Percentiles rank a stretch among this genome's conserved stretches.
Conservation (phyloP, 2,113 vertebrate genomes). For the Chrysemys picta region DNA sequence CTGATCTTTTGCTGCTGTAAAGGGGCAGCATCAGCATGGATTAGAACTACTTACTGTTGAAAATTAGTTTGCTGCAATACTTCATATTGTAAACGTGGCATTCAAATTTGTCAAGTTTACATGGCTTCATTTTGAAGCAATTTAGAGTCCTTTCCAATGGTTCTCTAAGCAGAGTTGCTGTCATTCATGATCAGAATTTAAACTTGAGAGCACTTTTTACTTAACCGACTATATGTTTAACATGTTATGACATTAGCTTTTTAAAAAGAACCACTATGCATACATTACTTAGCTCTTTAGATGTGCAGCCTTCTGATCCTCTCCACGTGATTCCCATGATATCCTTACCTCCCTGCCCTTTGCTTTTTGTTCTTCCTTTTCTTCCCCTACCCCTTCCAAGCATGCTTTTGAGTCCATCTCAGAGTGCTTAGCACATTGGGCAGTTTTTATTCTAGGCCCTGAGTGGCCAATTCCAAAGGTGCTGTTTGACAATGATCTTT, state of each 20-base stretch:
- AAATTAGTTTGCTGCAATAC: not conserved
- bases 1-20: not conserved
- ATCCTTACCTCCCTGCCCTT: not conserved
- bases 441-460: not conserved
- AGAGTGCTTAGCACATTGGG: not conserved
- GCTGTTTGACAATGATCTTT: not conserved
- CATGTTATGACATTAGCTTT: not conserved
- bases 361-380: not conserved
- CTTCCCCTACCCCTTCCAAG: not conserved
- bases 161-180: not conserved
- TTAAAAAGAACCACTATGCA: not conserved
- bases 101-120: not conserved
- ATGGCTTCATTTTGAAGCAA: fast-evolving
- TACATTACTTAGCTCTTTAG: not conserved
- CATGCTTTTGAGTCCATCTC: fast-evolving
- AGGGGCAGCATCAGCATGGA: not conserved
- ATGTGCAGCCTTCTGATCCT: not conserved
- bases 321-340: not conserved
- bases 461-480: not conserved
- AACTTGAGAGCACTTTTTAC: not conserved
- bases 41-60: not conserved
- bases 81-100: not conserved
- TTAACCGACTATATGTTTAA: not conserved
- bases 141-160: not conserved
- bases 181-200: not conserved